Base-by-base conservation (phyloP, 2,797 vertebrate species). In the Brachyrhaphis roseni region DNA sequence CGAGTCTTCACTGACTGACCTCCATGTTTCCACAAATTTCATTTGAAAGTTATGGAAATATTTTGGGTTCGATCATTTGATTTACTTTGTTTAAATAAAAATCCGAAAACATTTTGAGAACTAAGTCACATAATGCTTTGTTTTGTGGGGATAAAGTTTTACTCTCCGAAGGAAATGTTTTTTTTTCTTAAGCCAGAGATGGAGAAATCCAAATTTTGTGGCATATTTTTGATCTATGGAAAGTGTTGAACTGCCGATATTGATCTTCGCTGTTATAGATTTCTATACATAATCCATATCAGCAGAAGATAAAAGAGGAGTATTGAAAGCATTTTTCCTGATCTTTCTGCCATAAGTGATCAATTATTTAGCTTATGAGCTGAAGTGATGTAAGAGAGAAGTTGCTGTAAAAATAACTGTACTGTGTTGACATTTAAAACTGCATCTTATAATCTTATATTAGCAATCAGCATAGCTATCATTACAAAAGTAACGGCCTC, bases 11-110 rank as follows among this genome's bases (percentile, higher is more conserved):
- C n/a, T 20, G 82, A 79, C 62, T 74, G 70, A 68, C 46, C 80
- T 82, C 80, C 64, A 26, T 70, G 62, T 87, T 88, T 86, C 81
- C 80, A 80, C 76, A 70, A 41, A 20, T 81, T 74, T 64, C 7
- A 57, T 2, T 74, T 31, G 62, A 59, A 45, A 51, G 76, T 84
- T 18, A 76, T 43, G n/a, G 36, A 74, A 49, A 77, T 31, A 39
- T 53, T 86, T 78, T 51, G 31, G 39, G 3, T n/a, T 70, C 0
- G n/a, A 71, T n/a, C 7, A 45, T 71, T 45, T 15, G 26, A 71
- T 71, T 28, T 45, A 28, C 41, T 71, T 23, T 45, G 41, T 71
- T 45, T 71, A n/a, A n/a, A n/a, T 45, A 16, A 71, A 28, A 45
- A 45, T 6, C 5, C 12, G 1, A n/a, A 68, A 70, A 71, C 26